Conservation (phyloP, 30 jellyfish, hydroid and myxozoan genomes). For the Nemopilema nomurai region DNA sequence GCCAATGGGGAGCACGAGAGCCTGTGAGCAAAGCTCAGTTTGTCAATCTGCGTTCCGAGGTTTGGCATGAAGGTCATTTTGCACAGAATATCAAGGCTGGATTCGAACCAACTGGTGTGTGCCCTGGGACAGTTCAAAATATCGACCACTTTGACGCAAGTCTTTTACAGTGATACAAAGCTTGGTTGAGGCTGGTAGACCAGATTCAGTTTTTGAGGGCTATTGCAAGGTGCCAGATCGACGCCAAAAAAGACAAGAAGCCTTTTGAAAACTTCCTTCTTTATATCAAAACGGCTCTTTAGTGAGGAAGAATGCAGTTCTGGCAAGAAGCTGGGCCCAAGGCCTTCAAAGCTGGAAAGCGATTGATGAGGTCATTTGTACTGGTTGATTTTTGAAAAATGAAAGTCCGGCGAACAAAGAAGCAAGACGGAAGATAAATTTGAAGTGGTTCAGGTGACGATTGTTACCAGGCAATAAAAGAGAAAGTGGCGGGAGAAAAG, state of each 20-base stretch:
- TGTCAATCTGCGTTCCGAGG: constrained; percentile 29
- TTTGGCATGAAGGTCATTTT: constrained; percentile 54
- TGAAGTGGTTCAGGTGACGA: too few relatives aligned
- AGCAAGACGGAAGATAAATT: too few relatives aligned
- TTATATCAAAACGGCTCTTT: too few relatives aligned
- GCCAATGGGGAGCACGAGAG: constrained; percentile 36
- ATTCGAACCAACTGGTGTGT: constrained; percentile 32
- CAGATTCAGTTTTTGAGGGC: constrained; percentile 25
- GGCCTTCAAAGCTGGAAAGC: too few relatives aligned
- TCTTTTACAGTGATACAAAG: constrained; percentile 9
- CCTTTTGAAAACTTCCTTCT: too few relatives aligned
- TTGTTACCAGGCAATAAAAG: too few relatives aligned
- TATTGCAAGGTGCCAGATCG: background rate
- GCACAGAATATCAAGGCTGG: constrained; percentile 37
- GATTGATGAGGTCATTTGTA: too few relatives aligned
- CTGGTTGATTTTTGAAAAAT: too few relatives aligned
- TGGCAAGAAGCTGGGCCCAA: too few relatives aligned
- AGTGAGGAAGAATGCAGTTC: too few relatives aligned
- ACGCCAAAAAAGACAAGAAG: constrained; percentile 45
- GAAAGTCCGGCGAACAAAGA: too few relatives aligned
- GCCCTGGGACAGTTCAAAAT: constrained; percentile 34
- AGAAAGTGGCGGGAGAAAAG: too few relatives aligned
- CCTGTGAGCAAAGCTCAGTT: constrained; percentile 39
- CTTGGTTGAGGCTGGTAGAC: constrained; percentile 49
- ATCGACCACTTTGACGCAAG: constrained; percentile 25